Percentiles rank a stretch among this genome's conserved stretches.
These are phyloP conservation scores for Apamea crenata DNA, from an alignment of 2,888 invertebrate species.

Conservation along the genomic window DNA sequence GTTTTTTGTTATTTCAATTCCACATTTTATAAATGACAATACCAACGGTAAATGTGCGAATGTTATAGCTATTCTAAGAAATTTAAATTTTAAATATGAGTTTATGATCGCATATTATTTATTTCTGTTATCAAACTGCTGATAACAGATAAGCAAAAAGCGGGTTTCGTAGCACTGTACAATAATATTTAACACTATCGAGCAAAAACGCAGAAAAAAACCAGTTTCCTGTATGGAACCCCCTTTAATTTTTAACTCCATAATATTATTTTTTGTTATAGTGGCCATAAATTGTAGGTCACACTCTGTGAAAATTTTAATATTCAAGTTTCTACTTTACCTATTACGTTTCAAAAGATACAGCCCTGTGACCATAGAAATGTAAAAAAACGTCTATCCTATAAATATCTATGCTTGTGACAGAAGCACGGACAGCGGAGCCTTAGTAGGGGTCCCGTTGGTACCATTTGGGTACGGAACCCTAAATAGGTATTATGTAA, in stretches of 20 bases:
- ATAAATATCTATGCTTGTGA: too few species aligned
- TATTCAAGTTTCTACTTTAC: not conserved
- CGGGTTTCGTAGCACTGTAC: not conserved
- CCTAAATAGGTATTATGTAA: constrained; percentile 5
- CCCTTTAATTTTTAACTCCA: not conserved
- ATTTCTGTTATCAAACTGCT: constrained; percentile 29
- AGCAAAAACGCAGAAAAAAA: not conserved
- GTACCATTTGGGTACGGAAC: not conserved
- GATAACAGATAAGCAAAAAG: constrained; percentile 17
- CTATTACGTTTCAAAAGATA: not conserved
- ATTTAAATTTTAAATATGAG: not conserved
- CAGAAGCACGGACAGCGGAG: not conserved
- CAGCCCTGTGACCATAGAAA: too few species aligned
- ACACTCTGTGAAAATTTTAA: not conserved
- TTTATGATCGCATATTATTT: constrained; percentile 15
- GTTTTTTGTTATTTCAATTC: not conserved
- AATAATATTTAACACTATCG: not conserved
- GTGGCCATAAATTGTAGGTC: not conserved
- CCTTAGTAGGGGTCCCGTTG: not conserved
- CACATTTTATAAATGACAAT: constrained; percentile 3
- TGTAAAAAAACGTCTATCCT: too few species aligned
- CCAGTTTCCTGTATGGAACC: not conserved
- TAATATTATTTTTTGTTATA: not conserved
- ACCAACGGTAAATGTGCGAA: constrained; percentile 5
- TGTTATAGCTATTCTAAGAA: not conserved